phyloP scores from a whole-genome alignment of 2,113 vertebrate species.

The Eulemur macaco region DNA sequence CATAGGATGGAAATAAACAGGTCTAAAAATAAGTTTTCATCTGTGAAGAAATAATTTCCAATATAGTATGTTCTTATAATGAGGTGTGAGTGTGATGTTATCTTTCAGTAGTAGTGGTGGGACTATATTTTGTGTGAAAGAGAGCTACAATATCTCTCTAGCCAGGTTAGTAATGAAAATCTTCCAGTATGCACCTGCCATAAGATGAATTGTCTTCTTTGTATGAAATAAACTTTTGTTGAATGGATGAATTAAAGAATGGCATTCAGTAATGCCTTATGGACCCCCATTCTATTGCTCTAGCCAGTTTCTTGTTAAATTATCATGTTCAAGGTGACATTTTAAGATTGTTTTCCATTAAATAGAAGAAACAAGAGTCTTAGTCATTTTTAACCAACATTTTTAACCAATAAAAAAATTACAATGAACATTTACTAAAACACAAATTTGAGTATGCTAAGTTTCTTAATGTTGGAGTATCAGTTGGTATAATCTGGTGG shows the following conservation, averaged over 20 bases:
- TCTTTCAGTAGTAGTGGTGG: neutral
- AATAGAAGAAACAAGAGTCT: neutral
- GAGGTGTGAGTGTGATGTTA: neutral
- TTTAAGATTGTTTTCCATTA: neutral
- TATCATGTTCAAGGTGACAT: neutral
- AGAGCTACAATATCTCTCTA: neutral
- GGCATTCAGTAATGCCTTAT: neutral
- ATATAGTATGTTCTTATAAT: neutral
- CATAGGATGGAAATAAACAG: neutral
- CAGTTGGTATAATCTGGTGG: neutral
- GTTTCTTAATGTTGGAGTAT: neutral
- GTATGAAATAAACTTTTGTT: neutral
- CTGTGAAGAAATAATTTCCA: constrained; percentile 36
- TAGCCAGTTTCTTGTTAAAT: neutral
- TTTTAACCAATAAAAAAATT: neutral
- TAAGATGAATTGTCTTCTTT: neutral
- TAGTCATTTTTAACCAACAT: neutral
- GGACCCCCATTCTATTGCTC: neutral
- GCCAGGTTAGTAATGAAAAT: neutral
- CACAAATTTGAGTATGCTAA: neutral
- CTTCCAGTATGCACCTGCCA: neutral
- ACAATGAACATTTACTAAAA: neutral
- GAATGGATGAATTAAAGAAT: constrained; percentile 15
- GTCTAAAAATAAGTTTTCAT: neutral
- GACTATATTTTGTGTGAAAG: neutral